These are phyloP conservation scores for Petrocephalus microphthalmus DNA, from an alignment of 2,113 vertebrate species.

Conservation along the genomic window DNA sequence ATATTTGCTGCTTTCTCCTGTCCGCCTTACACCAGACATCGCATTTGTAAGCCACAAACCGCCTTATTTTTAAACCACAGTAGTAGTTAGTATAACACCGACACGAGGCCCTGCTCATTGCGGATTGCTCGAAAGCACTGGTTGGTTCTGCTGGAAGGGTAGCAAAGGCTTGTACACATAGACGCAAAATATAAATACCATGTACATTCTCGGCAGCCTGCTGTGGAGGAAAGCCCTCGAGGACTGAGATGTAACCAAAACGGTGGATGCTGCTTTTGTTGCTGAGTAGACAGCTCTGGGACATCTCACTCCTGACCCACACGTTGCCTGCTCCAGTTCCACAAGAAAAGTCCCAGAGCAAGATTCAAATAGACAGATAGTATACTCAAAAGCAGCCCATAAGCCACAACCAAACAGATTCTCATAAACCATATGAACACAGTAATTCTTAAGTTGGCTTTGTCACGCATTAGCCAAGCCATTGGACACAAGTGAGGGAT, in stretches of 20 bases:
- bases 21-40: not conserved
- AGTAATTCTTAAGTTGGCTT: not conserved
- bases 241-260: conserved; percentile 25
- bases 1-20: not conserved
- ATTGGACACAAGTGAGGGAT: not conserved
- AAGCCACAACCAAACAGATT: not conserved
- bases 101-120: not conserved
- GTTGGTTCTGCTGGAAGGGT: not conserved
- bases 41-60: not conserved
- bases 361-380: not conserved
- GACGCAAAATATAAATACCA: conserved; percentile 23
- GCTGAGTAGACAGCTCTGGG: not conserved
- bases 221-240: not conserved
- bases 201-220: not conserved
- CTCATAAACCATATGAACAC: not conserved
- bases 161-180: not conserved
- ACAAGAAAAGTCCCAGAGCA: not conserved
- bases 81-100: not conserved
- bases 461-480: not conserved
- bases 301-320: not conserved
- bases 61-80: not conserved
- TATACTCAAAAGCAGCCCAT: not conserved
- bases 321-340: not conserved
- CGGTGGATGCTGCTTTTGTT: conserved; percentile 6
- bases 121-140: not conserved